A percentile compares a stretch with the other conserved stretches of the same genome.
Evolutionary conservation across 2,113 vertebrate species (phyloP).

Genomic region (Sterna hirundo): DNA sequence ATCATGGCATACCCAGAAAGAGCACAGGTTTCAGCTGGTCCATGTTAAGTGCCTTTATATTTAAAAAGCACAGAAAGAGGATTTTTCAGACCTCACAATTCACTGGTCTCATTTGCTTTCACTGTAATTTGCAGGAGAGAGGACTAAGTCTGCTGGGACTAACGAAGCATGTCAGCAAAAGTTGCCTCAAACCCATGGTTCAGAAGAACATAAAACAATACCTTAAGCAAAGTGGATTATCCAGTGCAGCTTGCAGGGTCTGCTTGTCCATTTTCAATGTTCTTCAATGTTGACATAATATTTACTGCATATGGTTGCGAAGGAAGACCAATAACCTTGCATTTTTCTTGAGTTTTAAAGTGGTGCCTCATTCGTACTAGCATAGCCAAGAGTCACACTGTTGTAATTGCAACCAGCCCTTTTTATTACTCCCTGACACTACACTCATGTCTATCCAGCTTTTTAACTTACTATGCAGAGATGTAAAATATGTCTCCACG

Average conservation of each 20-base stretch:
- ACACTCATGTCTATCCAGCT: neutral
- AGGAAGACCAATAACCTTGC: neutral
- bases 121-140: neutral
- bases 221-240: neutral
- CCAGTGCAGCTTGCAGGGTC: neutral
- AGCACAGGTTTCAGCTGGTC: neutral
- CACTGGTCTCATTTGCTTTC: neutral
- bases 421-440: slow-evolving; percentile 28
- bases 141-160: neutral
- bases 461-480: slow-evolving; percentile 42
- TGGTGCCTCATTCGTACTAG: neutral
- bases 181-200: neutral
- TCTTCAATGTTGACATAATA: neutral
- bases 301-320: neutral
- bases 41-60: neutral
- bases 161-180: neutral
- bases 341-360: neutral
- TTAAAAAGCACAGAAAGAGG: neutral
- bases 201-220: neutral
- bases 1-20: neutral
- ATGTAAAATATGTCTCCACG: slow-evolving; percentile 55
- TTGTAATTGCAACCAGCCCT: neutral
- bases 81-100: neutral
- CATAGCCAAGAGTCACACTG: neutral
- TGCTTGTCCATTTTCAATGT: neutral